phyloP scores from a whole-genome alignment of 2,888 invertebrate species.

The Rhamphomyia laevipes region DNA sequence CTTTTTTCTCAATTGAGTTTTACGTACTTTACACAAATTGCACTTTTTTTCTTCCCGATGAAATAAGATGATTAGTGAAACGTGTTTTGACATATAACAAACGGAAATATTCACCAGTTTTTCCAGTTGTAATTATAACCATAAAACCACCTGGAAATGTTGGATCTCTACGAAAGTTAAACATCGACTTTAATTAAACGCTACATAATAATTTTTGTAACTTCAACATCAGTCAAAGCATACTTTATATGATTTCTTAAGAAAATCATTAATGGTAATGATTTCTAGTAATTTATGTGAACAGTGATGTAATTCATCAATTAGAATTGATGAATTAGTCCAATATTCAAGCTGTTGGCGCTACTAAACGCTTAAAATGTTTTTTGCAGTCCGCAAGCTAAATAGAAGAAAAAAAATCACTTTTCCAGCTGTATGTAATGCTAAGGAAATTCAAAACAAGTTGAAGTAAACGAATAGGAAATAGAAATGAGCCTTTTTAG shows the following conservation, averaged over 20 bases:
- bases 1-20: slow-evolving; percentile 83
- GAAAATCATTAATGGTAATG: slow-evolving; percentile 91
- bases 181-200: slow-evolving; percentile 96
- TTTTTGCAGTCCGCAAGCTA: slow-evolving; percentile 99
- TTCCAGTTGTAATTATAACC: slow-evolving; percentile 99
- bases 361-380: slow-evolving; percentile 97
- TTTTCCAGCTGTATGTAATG: too few relatives aligned
- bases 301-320: slow-evolving; percentile 93
- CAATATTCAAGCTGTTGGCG: slow-evolving; percentile 99
- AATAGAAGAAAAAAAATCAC: too few relatives aligned
- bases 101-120: slow-evolving; percentile 95
- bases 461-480: too few relatives aligned
- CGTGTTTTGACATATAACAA: slow-evolving; percentile 97
- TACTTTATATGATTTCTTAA: slow-evolving; percentile 96
- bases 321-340: slow-evolving; percentile 97
- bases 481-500: too few relatives aligned
- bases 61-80: slow-evolving; percentile 94
- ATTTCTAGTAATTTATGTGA: slow-evolving; percentile 97
- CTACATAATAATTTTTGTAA: slow-evolving; percentile 96
- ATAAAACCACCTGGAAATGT: slow-evolving; percentile 98
- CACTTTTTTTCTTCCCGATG: slow-evolving; percentile 98
- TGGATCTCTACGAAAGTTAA: slow-evolving; percentile 92
- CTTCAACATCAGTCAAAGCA: slow-evolving; percentile 92
- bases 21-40: slow-evolving; percentile 93
- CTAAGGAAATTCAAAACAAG: too few relatives aligned